Percentiles rank a stretch among this genome's conserved stretches.
Conservation (phyloP, 2,888 invertebrate species). For the Drosophila aldrichi region DNA sequence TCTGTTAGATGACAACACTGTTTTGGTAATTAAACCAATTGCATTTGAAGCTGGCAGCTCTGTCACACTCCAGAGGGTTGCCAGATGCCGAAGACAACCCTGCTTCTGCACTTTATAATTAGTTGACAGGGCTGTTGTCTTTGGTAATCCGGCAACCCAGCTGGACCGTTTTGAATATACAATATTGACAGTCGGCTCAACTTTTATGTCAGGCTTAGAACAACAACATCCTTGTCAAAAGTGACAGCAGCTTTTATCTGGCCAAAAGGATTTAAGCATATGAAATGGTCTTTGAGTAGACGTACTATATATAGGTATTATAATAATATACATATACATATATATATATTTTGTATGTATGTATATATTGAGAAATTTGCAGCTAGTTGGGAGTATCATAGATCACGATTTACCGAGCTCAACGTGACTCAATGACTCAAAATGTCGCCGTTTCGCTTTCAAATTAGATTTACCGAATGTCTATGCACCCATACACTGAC, state of each 20-base stretch:
- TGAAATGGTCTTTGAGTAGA: background rate
- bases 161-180: background rate
- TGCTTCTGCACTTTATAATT: background rate
- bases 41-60: too few species aligned
- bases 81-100: background rate
- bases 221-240: constrained; percentile 7
- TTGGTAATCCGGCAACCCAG: background rate
- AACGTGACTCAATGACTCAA: constrained; percentile 20
- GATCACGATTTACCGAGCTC: constrained; percentile 6
- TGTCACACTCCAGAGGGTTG: background rate
- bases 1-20: background rate
- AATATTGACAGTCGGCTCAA: constrained; percentile 3
- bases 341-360: background rate
- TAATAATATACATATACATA: background rate
- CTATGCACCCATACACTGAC: background rate
- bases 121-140: background rate
- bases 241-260: constrained; percentile 4
- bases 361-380: background rate
- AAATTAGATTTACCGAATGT: constrained; percentile 33
- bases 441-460: constrained; percentile 15
- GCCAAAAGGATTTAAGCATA: background rate
- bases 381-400: background rate
- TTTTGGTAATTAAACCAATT: too few species aligned
- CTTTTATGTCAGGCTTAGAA: constrained; percentile 1
- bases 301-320: too few species aligned